Percentiles rank a stretch among this genome's conserved stretches.
Conservation (phyloP, 1,140 invertebrate genomes). For the Rhizoglyphus robini region DNA sequence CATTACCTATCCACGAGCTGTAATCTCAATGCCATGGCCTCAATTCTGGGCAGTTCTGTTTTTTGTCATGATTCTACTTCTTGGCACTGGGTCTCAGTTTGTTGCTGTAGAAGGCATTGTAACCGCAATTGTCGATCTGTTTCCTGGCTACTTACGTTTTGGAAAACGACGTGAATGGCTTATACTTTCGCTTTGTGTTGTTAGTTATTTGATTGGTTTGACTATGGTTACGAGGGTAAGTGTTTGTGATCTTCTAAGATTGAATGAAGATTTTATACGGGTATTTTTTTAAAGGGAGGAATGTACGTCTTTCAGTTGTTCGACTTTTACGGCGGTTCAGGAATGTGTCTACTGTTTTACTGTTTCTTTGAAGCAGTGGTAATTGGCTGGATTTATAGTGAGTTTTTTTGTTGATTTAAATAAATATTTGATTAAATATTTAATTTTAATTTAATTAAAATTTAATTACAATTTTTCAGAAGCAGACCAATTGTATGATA, state of each 20-base stretch:
- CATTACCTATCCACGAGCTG: constrained; percentile 44
- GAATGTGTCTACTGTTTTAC: constrained; percentile 54
- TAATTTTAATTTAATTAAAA: neutral
- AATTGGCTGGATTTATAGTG: constrained; percentile 58
- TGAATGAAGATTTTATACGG: too few species aligned
- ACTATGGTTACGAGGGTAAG: constrained; percentile 55
- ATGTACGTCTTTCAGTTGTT: constrained; percentile 57
- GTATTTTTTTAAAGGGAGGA: constrained; percentile 50
- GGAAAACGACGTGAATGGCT: constrained; percentile 42
- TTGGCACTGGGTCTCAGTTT: constrained; percentile 52
- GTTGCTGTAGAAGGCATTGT: constrained; percentile 64
- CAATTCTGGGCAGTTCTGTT: constrained; percentile 42
- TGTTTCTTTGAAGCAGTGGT: constrained; percentile 57
- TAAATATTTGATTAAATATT: neutral
- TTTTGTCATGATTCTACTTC: constrained; percentile 47
- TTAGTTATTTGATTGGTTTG: constrained; percentile 49
- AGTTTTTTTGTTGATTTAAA: constrained; percentile 2
- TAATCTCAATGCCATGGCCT: constrained; percentile 39
- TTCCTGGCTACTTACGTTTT: constrained; percentile 39
- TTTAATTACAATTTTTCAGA: too few species aligned
- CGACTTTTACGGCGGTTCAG: constrained; percentile 53
- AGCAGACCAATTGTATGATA: constrained; percentile 48
- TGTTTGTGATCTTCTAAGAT: neutral
- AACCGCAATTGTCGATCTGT: constrained; percentile 54
- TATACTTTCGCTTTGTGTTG: constrained; percentile 43